A percentile compares a stretch with the other conserved stretches of the same genome.
Evolutionary conservation across 2,113 vertebrate species (phyloP).

Genomic region (Alectura lathami): DNA sequence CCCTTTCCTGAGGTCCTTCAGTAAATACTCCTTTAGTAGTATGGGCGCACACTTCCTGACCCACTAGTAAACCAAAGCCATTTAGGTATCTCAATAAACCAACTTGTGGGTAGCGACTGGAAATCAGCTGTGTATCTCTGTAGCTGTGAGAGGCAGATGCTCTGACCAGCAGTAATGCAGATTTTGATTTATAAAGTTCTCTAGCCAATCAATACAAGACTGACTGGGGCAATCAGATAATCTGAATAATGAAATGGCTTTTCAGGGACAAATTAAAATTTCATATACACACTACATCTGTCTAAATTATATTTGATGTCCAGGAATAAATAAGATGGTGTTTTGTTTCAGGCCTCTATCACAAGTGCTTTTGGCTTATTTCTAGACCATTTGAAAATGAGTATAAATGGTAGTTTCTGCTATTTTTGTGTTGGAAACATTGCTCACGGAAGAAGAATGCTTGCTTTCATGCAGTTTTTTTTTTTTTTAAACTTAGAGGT

Average conservation of each 20-base stretch:
- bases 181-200: conserved; percentile 61
- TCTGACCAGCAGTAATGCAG: not conserved
- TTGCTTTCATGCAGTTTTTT: not conserved
- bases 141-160: not conserved
- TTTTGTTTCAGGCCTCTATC: not conserved
- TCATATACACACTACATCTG: not conserved
- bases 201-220: conserved; percentile 50
- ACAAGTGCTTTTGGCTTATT: not conserved
- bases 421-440: not conserved
- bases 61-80: conserved; percentile 38
- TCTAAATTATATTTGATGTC: conserved; percentile 17
- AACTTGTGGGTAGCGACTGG: conserved; percentile 26
- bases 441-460: not conserved
- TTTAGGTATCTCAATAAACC: conserved; percentile 50
- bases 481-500: not conserved
- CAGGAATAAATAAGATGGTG: conserved; percentile 5
- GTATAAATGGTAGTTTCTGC: not conserved
- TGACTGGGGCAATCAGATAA: conserved; percentile 31
- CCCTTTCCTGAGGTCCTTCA: conserved; percentile 18
- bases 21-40: conserved; percentile 33
- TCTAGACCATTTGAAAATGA: not conserved
- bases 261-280: conserved; percentile 56
- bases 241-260: conserved; percentile 71
- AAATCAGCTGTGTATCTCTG: not conserved
- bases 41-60: conserved; percentile 24